Conservation (phyloP, 2,113 vertebrate genomes). For the Cavia aperea region DNA sequence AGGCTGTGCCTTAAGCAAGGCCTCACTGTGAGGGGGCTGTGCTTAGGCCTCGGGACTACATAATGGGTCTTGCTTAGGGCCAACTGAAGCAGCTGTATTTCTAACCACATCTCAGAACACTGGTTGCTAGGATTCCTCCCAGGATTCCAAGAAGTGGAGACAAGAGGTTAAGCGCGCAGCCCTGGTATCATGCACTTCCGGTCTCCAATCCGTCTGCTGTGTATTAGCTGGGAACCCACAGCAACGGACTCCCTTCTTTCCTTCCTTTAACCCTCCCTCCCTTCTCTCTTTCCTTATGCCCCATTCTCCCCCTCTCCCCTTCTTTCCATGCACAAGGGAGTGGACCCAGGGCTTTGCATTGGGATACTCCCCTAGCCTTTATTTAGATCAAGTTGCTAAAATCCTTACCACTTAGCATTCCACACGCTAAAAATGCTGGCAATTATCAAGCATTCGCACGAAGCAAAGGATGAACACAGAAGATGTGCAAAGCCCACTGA, state of each 20-base stretch:
- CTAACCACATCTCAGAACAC: neutral
- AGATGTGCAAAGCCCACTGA: accelerated
- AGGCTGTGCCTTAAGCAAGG: neutral
- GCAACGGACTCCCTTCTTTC: neutral
- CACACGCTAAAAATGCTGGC: neutral
- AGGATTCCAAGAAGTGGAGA: neutral
- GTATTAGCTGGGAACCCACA: neutral
- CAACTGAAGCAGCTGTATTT: neutral
- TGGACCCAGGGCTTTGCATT: neutral
- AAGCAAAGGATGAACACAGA: neutral
- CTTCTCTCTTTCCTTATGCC: neutral
- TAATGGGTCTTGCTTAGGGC: neutral
- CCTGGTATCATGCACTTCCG: neutral
- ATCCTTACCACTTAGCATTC: neutral
- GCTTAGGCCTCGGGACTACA: neutral
- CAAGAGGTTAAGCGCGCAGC: neutral
- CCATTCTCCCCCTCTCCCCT: neutral
- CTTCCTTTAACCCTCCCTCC: neutral
- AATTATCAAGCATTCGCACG: neutral
- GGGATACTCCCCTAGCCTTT: neutral
- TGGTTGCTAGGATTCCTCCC: neutral
- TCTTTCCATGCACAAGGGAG: neutral
- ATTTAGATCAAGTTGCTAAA: neutral
- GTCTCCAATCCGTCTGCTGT: neutral
- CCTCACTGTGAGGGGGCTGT: neutral